Base-by-base conservation (phyloP, 1,140 invertebrate species). In the Lasioglossum baleicum region DNA sequence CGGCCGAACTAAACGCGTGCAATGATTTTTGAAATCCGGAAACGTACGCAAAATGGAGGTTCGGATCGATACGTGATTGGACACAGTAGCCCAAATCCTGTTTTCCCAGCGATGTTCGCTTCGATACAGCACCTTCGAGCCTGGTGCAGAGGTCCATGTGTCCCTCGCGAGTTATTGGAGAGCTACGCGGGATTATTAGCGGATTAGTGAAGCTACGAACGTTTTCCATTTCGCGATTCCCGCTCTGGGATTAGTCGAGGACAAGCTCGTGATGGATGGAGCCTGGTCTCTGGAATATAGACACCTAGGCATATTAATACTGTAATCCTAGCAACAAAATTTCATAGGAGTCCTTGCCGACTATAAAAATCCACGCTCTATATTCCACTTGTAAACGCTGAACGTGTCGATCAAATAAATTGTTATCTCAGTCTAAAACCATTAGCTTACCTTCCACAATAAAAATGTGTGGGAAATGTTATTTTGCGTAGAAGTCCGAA, bases 201-300 rank as follows among this genome's bases (percentile, higher is more conserved):
- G 82, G 84, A 86, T 86, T 79, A 83, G 72, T 26, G 26, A 56
- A 65, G n/a, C 56, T 63, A 75, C 78, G 70, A 86, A 83, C 84
- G 72, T 81, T 86, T 82, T 75, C 79, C 79, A 83, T 86, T 86
- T 80, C 58, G 48, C 51, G 63, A 53, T 51, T 65, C 73, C 40
- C 44, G 40, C n/a, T 13, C 5, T n/a, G 22, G 48, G 64, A 73
- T 73, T 73, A 58, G 6, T n/a, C 15, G 7, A 22, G 11, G 51
- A 35, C 66, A n/a, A 40, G 64, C 60, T 60, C 42, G 26, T 56
- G 63, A 74, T 74, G 31, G 20, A 65, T 44, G 7, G 40, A 44
- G 40, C 20, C 20, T 11, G 64, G 64, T 66, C 22, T 48, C 40
- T 48, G 20, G 64, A n/a, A 44, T 44, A 7, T 20, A 6, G 42